Evolutionary conservation across 2,113 vertebrate genomes (phyloP), one percentile per base, ranked within the genome.

Genomic region (Telmatochromis sp.): DNA sequence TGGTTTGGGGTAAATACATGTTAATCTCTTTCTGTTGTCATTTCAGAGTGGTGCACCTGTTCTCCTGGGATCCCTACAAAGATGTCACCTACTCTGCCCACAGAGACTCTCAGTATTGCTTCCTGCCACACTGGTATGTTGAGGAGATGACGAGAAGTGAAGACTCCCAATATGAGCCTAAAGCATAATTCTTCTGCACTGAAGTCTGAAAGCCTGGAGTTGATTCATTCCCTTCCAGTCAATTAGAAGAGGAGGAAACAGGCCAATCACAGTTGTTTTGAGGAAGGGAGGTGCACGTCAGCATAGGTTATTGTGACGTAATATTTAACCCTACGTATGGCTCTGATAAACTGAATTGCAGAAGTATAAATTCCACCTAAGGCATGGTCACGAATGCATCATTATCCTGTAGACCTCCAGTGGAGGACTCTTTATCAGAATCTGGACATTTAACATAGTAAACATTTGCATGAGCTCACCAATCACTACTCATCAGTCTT

Each of bases 101-200:
- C 92, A 95, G 51, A 71, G 97, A 97, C 75, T 95, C 96, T 2
- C 90, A 94, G 13, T 95, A 97, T 7, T 93, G 95, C 42, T 98
- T 98, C 91, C 94, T 98, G 68, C 97, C 97, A 4, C 91, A 90
- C 4, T 98, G 98, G 98, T 98, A 96, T 2, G 91, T 98, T 82
- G 95, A 95, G 15, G 95, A 95, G 54, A 89, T 97, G 91, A 89
- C n/a, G 9, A 85, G 21, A 2, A 80, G 40, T 55, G 14, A 45
- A 57, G 86, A 91, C 26, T 84, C 81, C 5, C 51, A 78, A 5
- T 84, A 53, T 13, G 26, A 88, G 19, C 51, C 23, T 45, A 78
- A 78, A 78, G 73, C 26, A 26, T 78, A 78, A 51, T 78, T 78
- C 45, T 78, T 33, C 17, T 51, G 26, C 10, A 78, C 17, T 1